Conservation (phyloP, 2,888 invertebrate species). For the Macropis europaea region DNA sequence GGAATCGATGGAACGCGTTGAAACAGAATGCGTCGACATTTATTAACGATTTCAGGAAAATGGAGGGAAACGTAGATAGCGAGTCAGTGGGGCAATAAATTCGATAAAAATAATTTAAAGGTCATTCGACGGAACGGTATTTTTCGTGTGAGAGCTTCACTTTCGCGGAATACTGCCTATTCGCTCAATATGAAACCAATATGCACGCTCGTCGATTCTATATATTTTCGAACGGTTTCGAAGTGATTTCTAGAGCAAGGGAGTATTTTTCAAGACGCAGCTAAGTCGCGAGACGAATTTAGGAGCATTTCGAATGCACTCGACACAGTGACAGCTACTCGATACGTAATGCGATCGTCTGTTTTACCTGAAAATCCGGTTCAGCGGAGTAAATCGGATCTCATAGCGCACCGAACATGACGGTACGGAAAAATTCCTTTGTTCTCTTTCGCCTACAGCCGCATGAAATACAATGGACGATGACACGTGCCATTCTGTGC, state of each 20-base stretch:
- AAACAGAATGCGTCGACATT: slow-evolving; percentile 2
- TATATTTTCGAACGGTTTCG: too few species aligned
- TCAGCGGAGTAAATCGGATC: background rate
- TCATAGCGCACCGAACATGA: slow-evolving; percentile 3
- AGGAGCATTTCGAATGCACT: slow-evolving; percentile 23
- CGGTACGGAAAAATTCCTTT: slow-evolving; percentile 2
- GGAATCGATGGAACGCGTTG: background rate
- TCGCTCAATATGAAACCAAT: too few species aligned
- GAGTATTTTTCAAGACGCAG: too few species aligned
- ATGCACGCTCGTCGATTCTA: too few species aligned
- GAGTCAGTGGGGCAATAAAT: background rate
- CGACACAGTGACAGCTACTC: slow-evolving; percentile 45
- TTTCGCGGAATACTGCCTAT: background rate
- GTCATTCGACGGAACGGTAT: background rate
- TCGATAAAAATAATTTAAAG: background rate
- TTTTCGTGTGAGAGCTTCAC: background rate
- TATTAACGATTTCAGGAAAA: background rate
- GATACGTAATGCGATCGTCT: slow-evolving; percentile 33
- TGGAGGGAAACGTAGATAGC: background rate
- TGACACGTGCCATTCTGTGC: background rate
- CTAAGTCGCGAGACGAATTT: slow-evolving; percentile 31
- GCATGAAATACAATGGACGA: background rate
- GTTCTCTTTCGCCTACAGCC: slow-evolving; percentile 3
- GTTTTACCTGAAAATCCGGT: slow-evolving; percentile 13
- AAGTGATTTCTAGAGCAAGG: too few species aligned